phyloP scores from a whole-genome alignment of 2,113 vertebrate genomes.

The Calyptommatus sinebrachiatus region DNA sequence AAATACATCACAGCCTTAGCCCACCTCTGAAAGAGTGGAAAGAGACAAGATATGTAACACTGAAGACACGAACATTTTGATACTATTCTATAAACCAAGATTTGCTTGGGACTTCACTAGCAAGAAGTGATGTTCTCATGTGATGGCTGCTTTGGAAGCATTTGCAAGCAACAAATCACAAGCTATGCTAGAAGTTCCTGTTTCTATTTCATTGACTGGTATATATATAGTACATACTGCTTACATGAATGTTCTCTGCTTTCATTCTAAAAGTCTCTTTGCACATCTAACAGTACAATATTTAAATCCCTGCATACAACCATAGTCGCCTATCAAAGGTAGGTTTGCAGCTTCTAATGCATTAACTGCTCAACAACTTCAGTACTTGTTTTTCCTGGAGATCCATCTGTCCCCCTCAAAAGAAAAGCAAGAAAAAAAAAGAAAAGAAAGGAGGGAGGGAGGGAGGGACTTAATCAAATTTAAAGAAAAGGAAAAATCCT shows the following conservation, averaged over 20 bases:
- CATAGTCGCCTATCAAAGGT: not conserved
- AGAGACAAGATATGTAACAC: slow-evolving; percentile 5
- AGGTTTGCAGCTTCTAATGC: not conserved
- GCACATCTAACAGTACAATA: not conserved
- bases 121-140: not conserved
- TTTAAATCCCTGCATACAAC: not conserved
- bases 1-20: slow-evolving; percentile 40
- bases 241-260: not conserved
- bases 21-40: slow-evolving; percentile 34
- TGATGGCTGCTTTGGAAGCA: not conserved
- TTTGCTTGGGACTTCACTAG: slow-evolving; percentile 33
- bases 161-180: not conserved
- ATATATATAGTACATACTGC: not conserved
- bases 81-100: slow-evolving; percentile 42
- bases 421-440: too few species aligned
- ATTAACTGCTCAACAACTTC: not conserved
- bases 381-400: not conserved
- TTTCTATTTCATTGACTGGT: not conserved
- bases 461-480: too few species aligned
- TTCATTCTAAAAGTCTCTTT: not conserved
- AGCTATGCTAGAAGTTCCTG: not conserved
- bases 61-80: slow-evolving; percentile 26
- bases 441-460: too few species aligned
- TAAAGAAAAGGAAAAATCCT: too few species aligned
- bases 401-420: too few species aligned